These are phyloP conservation scores for Tenebrosternarchus preto DNA, from an alignment of 2,113 vertebrate genomes.

Conservation along the genomic window DNA sequence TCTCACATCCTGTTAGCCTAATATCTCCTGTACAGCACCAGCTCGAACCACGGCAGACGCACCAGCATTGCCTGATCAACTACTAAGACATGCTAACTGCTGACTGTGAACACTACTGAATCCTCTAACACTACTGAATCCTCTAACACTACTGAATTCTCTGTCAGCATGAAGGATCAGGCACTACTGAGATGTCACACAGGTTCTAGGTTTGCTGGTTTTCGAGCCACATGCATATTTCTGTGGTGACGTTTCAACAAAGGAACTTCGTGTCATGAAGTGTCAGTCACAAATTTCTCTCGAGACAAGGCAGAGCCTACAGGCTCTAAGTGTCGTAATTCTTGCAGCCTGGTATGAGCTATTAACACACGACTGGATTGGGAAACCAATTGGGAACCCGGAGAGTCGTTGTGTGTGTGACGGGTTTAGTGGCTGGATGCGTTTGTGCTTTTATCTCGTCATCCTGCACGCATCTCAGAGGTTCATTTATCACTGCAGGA, in stretches of 20 bases:
- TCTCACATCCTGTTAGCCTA: slow-evolving; percentile 31
- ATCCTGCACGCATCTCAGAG: neutral
- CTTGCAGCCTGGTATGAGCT: slow-evolving; percentile 20
- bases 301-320: neutral
- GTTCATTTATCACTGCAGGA: neutral
- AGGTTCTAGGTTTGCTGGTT: neutral
- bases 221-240: neutral
- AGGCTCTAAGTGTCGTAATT: slow-evolving; percentile 23
- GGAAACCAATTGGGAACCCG: slow-evolving; percentile 19
- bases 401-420: neutral
- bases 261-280: neutral
- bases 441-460: neutral
- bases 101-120: neutral
- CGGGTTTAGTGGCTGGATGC: too few species aligned
- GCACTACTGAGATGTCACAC: neutral
- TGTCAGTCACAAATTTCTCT: neutral
- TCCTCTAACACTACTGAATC: neutral
- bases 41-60: slow-evolving; percentile 32
- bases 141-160: neutral
- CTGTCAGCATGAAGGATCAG: neutral
- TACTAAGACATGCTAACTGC: neutral
- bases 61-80: neutral
- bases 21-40: slow-evolving; percentile 5
- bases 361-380: slow-evolving; percentile 20
- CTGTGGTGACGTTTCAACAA: neutral